Percentiles rank a stretch among this genome's conserved stretches.
These are phyloP conservation scores for Silurus meridionalis DNA, from an alignment of 2,113 vertebrate genomes.

Conservation along the genomic window DNA sequence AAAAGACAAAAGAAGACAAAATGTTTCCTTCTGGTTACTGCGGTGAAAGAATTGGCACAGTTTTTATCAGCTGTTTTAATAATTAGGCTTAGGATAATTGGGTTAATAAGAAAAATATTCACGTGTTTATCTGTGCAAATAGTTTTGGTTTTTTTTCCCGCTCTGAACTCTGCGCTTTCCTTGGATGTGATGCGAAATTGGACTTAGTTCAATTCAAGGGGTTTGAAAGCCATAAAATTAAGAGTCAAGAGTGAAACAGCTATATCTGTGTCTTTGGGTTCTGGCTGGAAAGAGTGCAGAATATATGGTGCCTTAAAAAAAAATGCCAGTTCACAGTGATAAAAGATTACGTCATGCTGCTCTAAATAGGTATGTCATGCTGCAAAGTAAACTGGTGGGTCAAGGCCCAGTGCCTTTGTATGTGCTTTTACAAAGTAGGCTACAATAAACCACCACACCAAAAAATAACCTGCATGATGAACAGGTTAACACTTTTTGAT, in stretches of 20 bases:
- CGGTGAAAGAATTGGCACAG: too few species aligned
- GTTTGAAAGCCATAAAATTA: slow-evolving; percentile 14
- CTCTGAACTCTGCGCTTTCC: slow-evolving; percentile 29
- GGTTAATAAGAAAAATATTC: neutral
- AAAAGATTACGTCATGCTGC: slow-evolving; percentile 58
- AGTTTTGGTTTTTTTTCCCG: neutral
- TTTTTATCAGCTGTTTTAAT: too few species aligned
- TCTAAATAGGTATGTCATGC: slow-evolving; percentile 39
- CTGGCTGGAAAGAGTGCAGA: slow-evolving; percentile 10
- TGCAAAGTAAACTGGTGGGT: slow-evolving; percentile 44
- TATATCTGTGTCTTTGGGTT: slow-evolving; percentile 26
- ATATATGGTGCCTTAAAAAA: slow-evolving; percentile 18
- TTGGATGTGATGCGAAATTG: slow-evolving; percentile 25
- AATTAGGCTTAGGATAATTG: neutral
- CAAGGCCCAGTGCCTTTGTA: slow-evolving; percentile 52
- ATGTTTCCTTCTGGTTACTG: neutral
- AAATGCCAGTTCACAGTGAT: slow-evolving; percentile 36
- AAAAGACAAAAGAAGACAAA: neutral
- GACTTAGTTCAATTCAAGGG: slow-evolving; percentile 24
- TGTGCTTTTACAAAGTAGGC: slow-evolving; percentile 57
- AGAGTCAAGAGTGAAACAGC: slow-evolving; percentile 15
- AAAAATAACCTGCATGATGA: slow-evolving; percentile 55
- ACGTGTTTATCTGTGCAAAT: neutral
- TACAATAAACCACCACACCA: slow-evolving; percentile 33
- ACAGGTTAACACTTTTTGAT: neutral